Evolutionary conservation across 2,888 invertebrate species (phyloP).

Genomic region (Thereva unica): DNA sequence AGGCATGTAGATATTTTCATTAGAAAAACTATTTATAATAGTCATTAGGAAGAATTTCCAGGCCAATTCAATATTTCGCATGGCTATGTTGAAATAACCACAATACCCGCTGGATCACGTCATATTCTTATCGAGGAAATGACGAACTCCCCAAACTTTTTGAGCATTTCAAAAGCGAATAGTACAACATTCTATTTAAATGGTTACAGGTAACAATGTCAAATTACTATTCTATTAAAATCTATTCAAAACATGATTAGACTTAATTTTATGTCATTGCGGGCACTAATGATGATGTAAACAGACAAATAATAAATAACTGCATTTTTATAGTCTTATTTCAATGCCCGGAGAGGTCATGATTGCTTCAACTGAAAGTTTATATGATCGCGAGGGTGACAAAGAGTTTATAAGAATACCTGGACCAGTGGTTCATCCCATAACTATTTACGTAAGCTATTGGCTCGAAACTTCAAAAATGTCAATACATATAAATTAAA

Average conservation of each 20-base stretch:
- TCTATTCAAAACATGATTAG: no score
- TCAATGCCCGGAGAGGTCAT: constrained; percentile 79
- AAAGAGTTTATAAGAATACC: constrained; percentile 80
- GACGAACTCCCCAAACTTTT: constrained; percentile 74
- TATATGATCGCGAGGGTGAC: constrained; percentile 78
- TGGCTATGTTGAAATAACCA: constrained; percentile 65
- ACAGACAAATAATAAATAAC: no score
- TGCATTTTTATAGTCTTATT: constrained; percentile 62
- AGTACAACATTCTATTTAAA: constrained; percentile 76
- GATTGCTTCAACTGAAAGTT: constrained; percentile 76
- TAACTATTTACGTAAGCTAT: constrained; percentile 75
- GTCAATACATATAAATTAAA: not conserved
- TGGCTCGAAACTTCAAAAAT: constrained; percentile 4
- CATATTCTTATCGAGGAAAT: constrained; percentile 79
- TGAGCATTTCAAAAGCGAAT: constrained; percentile 75
- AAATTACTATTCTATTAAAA: not conserved
- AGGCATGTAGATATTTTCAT: constrained; percentile 54
- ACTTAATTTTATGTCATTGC: no score
- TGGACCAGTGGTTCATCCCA: constrained; percentile 79
- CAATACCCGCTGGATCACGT: constrained; percentile 77
- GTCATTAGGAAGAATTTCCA: constrained; percentile 45
- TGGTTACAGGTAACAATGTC: constrained; percentile 68
- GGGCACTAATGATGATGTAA: no score
- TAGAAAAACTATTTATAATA: not conserved
- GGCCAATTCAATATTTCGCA: constrained; percentile 64